Conservation (phyloP, 2,888 invertebrate genomes). For the Brachyptera putata region DNA sequence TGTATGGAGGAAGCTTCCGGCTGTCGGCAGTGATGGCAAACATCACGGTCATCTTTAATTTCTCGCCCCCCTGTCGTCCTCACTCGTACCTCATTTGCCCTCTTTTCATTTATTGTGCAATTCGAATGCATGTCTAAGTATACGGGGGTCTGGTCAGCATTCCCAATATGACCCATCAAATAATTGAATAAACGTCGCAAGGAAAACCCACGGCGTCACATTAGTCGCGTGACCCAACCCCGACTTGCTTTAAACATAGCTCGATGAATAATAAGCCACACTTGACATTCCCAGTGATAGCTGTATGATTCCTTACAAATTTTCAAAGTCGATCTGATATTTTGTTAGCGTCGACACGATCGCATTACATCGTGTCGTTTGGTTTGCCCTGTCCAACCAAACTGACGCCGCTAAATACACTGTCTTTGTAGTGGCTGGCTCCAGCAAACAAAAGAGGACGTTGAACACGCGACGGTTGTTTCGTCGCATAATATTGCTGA, state of each 20-base stretch:
- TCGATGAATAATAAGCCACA: not conserved
- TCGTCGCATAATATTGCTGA: too few relatives aligned
- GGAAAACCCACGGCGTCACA: not conserved
- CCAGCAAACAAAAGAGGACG: too few relatives aligned
- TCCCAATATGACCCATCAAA: conserved; percentile 22
- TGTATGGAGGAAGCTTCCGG: conserved; percentile 13
- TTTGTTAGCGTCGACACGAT: too few relatives aligned
- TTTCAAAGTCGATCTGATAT: too few relatives aligned
- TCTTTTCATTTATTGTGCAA: conserved; percentile 7
- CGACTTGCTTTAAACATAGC: conserved; percentile 1
- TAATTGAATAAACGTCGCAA: conserved; percentile 17
- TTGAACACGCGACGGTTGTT: too few relatives aligned
- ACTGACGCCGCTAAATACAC: too few relatives aligned
- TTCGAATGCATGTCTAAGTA: conserved; percentile 17
- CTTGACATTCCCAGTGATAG: too few relatives aligned
- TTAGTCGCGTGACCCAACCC: not conserved
- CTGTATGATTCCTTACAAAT: too few relatives aligned
- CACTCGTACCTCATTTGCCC: not conserved
- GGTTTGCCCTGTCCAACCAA: too few relatives aligned
- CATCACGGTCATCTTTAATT: conserved; percentile 20
- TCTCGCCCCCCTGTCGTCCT: too few relatives aligned
- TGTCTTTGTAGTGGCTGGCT: too few relatives aligned
- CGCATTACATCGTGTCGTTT: too few relatives aligned
- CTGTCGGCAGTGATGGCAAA: conserved; percentile 7
- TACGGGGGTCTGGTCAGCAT: conserved; percentile 20